Base-by-base conservation (phyloP, 64 coral and sea anemone species). In the Porites lutea region DNA sequence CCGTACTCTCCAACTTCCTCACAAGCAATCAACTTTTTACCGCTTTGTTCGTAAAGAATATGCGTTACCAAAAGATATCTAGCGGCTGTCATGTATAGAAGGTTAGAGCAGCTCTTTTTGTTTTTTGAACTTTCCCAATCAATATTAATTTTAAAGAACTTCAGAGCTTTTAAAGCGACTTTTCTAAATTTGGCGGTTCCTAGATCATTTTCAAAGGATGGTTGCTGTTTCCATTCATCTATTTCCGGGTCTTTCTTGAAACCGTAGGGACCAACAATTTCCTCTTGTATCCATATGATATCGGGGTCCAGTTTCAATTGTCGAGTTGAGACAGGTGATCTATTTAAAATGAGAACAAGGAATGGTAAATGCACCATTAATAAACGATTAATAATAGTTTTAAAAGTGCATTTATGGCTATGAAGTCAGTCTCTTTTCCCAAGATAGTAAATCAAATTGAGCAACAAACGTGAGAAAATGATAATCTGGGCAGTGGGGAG, bases 41-140 rank as follows among this genome's bases (percentile, higher is more conserved):
- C 20, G 49, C 92, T 94, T 82, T 75, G 71, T 79, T 67, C 59
- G 14, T 54, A 72, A 18, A 94, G 74, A 49, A 94, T 66, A 10
- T 89, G 44, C n/a, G 92, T 94, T 2, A 94, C 92, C 54, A 89
- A 58, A 0, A 94, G 72, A 18, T 94, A 94, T 67, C 92, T 82
- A 13, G 86, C 92, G 13, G 92, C 92, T 65, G 92, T 89, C 49
- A 89, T 37, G 16, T 89, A 82, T 11, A 94, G 92, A 5, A 89
- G 91, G 2, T 71, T 13, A 50, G 22, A 13, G 20, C 77, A 82
- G 18, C 19, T 48, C 3, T 44, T 45, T 4, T 46, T 78, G 43
- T 14, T 62, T 88, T 93, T 88, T 45, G 75, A 72, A 7, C 2
- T 45, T 3, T 57, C 62, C 91, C 91, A 93, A 13, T 88, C 53